Evolutionary conservation across 2,888 invertebrate genomes (phyloP), one percentile per base, ranked within the genome.

Genomic region (Hermaeophaga mercurialis): DNA sequence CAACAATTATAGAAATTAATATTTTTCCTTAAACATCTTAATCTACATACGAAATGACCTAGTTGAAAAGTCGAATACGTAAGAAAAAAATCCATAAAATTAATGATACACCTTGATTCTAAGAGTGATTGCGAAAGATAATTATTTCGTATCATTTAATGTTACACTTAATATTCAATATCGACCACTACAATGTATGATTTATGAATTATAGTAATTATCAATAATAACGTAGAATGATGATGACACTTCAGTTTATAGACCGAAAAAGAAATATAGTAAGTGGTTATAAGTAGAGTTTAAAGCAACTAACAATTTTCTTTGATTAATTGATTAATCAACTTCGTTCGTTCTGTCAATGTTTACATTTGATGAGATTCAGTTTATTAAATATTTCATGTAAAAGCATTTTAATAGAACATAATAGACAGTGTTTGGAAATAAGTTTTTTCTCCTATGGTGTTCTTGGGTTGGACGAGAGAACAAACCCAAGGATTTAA

Each of bases 21-120:
- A n/a, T n/a, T n/a, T n/a, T n/a, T n/a, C n/a, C n/a, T n/a, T n/a
- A n/a, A n/a, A 28, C n/a, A 22, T 31, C 12, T 31, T 31, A n/a
- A 31, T 31, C 1, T 31, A 15, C 17, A 36, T 15, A 36, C 17
- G 8, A 12, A 36, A 36, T 36, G 36, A 36, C 36, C 36, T 36
- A 36, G 36, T 36, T 36, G 17, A 15, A 9, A 36, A 15, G 12
- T 11, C 24, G 6, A 11, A 14, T 36, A 15, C 41, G 12, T n/a
- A 38, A 18, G 38, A 38, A 38, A 38, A 22, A 19, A 41, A 41
- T 41, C 14, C 19, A 22, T 22, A 19, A 41, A 41, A 22, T 22
- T 22, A 41, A 41, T 41, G 22, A 41, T 41, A 41, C 14, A 41
- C 24, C 24, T 41, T 17, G 36, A 36, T 36, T 36, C 36, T 36